Percentiles rank a stretch among this genome's conserved stretches.
Conservation (phyloP, 2,797 vertebrate species). For the Pangasius larnaudii region DNA sequence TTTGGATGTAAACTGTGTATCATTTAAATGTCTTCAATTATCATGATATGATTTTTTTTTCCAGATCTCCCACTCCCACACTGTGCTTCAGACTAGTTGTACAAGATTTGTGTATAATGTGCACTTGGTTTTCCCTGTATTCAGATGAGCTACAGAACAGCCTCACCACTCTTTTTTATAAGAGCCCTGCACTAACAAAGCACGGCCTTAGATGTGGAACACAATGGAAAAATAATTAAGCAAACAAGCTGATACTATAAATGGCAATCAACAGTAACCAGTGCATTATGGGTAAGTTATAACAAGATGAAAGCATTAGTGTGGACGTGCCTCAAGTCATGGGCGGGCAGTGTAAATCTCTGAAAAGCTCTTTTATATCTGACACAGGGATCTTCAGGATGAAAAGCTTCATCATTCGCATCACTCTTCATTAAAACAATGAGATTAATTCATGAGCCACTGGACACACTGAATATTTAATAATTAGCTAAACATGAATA, state of each 20-base stretch:
- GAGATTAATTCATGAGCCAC: slow-evolving; percentile 59
- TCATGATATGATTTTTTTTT: neutral
- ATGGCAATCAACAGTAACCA: slow-evolving; percentile 72
- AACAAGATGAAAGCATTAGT: slow-evolving; percentile 79
- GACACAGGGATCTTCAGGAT: slow-evolving; percentile 70
- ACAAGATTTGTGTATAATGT: slow-evolving; percentile 27
- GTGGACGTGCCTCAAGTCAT: slow-evolving; percentile 74
- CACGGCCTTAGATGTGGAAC: slow-evolving; percentile 73
- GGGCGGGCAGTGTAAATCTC: slow-evolving; percentile 62
- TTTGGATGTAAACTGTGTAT: neutral
- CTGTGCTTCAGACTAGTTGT: neutral
- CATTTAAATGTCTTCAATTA: neutral
- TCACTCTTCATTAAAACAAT: slow-evolving; percentile 77
- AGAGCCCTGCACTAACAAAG: slow-evolving; percentile 57
- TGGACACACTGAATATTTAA: slow-evolving; percentile 46
- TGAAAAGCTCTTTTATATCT: slow-evolving; percentile 75
- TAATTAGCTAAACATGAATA: slow-evolving; percentile 52
- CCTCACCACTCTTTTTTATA: slow-evolving; percentile 62
- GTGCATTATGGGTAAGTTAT: slow-evolving; percentile 78
- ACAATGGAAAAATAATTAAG: slow-evolving; percentile 79
- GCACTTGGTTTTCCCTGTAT: neutral
- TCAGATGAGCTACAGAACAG: slow-evolving; percentile 14
- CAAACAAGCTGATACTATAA: slow-evolving; percentile 75
- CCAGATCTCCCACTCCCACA: neutral
- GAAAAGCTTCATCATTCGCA: slow-evolving; percentile 69